Percentiles rank a stretch among this genome's conserved stretches.
Evolutionary conservation across 2,888 invertebrate genomes (phyloP).

Genomic region (Heteromurus nitidus): DNA sequence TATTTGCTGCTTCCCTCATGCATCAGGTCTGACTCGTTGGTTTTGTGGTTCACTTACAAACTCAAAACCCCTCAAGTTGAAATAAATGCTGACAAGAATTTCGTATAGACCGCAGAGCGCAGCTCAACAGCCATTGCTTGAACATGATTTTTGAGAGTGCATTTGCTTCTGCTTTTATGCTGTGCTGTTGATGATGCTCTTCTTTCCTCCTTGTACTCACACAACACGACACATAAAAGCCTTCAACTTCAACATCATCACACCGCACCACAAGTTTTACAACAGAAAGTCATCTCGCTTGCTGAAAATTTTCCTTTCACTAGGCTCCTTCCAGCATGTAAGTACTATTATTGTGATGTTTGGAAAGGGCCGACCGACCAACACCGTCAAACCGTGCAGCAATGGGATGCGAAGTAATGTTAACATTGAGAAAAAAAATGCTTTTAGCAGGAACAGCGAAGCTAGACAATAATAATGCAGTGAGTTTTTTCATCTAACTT

Average conservation of each 20-base stretch:
- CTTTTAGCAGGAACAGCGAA: conserved; percentile 10
- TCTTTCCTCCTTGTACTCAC: too few species aligned
- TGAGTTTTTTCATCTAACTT: neutral
- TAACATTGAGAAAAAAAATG: conserved; percentile 20
- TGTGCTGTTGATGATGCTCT: conserved; percentile 6
- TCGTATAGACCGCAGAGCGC: neutral
- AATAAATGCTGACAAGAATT: conserved; percentile 28
- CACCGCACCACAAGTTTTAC: conserved; percentile 18
- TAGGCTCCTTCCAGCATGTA: conserved; percentile 1
- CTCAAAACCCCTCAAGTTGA: conserved; percentile 9
- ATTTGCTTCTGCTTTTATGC: neutral
- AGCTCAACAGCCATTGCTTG: neutral
- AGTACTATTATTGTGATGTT: neutral
- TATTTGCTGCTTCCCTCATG: conserved; percentile 28
- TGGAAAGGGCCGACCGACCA: neutral
- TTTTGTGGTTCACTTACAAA: conserved; percentile 13
- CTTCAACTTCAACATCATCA: conserved; percentile 31
- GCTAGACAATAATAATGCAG: neutral
- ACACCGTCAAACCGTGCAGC: neutral
- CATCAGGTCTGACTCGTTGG: conserved; percentile 12
- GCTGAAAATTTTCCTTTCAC: neutral
- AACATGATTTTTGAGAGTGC: neutral
- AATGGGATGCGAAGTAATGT: conserved; percentile 7
- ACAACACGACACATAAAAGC: conserved; percentile 6
- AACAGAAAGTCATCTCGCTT: conserved; percentile 6